phyloP scores from a whole-genome alignment of 1,140 invertebrate species.

The Gonatopus flavifemur region DNA sequence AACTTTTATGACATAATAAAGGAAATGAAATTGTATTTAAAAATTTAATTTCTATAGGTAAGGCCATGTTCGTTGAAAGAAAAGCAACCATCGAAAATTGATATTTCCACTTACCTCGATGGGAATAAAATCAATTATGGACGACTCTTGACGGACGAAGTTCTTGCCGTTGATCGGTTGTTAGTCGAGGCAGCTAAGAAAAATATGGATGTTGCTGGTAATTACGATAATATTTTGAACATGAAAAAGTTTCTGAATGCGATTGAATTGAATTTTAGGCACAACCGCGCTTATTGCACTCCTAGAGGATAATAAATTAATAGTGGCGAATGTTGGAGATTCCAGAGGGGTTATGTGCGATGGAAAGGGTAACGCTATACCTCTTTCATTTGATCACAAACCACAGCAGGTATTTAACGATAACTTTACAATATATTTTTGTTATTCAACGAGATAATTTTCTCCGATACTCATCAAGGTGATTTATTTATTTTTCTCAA shows the following conservation, averaged over 20 bases:
- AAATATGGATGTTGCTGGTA: slow-evolving; percentile 81
- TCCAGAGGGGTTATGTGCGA: slow-evolving; percentile 95
- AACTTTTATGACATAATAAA: no score
- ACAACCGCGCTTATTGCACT: slow-evolving; percentile 90
- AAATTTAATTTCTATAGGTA: slow-evolving; percentile 29
- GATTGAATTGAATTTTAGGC: slow-evolving; percentile 63
- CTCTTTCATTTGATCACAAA: slow-evolving; percentile 95
- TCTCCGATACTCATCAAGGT: slow-evolving; percentile 5
- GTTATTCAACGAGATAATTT: slow-evolving; percentile 5
- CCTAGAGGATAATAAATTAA: slow-evolving; percentile 76
- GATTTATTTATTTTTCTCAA: no score
- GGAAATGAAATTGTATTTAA: background rate
- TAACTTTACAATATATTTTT: no score
- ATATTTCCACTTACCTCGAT: slow-evolving; percentile 66
- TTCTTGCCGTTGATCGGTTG: slow-evolving; percentile 77
- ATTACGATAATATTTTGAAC: no score
- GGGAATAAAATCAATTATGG: slow-evolving; percentile 76
- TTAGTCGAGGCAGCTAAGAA: slow-evolving; percentile 80
- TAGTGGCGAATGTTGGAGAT: slow-evolving; percentile 95
- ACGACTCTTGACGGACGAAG: slow-evolving; percentile 81
- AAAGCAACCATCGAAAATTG: slow-evolving; percentile 43
- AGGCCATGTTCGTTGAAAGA: slow-evolving; percentile 37
- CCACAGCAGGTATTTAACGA: slow-evolving; percentile 83
- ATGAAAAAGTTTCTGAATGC: no score
- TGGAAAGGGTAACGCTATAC: slow-evolving; percentile 82